These are phyloP conservation scores for Heliconius nattereri DNA, from an alignment of 1,140 invertebrate genomes.

Conservation along the genomic window DNA sequence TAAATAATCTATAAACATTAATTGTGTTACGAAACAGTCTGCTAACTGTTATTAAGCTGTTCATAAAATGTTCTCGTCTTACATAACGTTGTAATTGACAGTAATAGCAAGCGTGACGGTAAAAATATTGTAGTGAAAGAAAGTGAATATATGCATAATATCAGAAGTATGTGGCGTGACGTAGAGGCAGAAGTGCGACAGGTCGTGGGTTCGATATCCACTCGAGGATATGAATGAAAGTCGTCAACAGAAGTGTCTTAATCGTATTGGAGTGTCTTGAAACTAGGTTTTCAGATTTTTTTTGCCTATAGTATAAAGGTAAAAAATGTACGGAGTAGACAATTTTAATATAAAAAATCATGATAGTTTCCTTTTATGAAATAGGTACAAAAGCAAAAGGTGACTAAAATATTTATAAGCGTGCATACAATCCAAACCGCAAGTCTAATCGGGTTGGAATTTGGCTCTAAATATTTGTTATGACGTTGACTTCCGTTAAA, in stretches of 20 bases:
- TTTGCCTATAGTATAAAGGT: too few relatives aligned
- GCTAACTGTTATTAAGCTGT: background rate
- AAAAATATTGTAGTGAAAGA: background rate
- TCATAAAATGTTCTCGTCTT: background rate
- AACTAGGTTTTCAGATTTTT: too few relatives aligned
- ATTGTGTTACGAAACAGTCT: background rate
- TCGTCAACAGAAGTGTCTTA: too few relatives aligned
- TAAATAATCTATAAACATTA: background rate
- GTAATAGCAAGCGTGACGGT: background rate
- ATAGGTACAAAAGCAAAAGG: background rate
- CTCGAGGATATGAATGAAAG: too few relatives aligned
- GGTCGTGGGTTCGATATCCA: too few relatives aligned
- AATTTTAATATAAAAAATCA: too few relatives aligned
- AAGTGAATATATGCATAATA: too few relatives aligned
- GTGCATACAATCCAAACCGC: background rate
- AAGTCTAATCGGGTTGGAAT: background rate
- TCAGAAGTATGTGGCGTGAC: too few relatives aligned
- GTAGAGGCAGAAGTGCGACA: too few relatives aligned
- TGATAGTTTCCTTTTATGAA: background rate
- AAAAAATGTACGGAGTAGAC: too few relatives aligned
- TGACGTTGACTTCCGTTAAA: background rate
- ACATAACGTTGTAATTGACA: conserved; percentile 1
- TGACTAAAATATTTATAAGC: background rate
- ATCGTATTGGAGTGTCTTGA: too few relatives aligned
- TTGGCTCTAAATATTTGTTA: background rate